A percentile compares a stretch with the other conserved stretches of the same genome.
Evolutionary conservation across 2,113 vertebrate genomes (phyloP).

Genomic region (Pogonocichla stellata): DNA sequence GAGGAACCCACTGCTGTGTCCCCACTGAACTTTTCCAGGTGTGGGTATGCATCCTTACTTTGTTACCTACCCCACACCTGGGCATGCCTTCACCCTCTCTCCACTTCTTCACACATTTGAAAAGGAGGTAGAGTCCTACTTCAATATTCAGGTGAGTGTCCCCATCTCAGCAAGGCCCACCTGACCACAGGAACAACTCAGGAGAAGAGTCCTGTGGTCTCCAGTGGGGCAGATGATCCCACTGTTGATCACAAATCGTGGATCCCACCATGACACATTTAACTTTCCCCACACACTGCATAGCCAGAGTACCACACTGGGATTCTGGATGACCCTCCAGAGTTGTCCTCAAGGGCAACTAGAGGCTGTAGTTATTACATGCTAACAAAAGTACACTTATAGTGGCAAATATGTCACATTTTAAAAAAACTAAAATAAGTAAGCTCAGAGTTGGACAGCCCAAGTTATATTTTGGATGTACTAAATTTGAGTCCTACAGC

Average conservation of each 20-base stretch:
- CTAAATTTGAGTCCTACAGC: neutral
- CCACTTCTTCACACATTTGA: neutral
- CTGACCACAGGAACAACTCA: neutral
- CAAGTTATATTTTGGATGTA: neutral
- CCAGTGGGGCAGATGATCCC: neutral
- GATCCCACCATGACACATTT: neutral
- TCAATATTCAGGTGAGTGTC: neutral
- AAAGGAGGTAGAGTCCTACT: neutral
- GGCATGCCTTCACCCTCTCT: neutral
- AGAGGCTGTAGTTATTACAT: neutral
- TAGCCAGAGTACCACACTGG: neutral
- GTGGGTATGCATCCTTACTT: neutral
- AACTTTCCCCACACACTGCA: neutral
- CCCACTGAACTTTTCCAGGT: neutral
- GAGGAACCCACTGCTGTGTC: neutral
- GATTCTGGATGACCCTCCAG: neutral
- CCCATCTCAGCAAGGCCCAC: neutral
- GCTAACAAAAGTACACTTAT: neutral
- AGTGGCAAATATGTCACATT: neutral
- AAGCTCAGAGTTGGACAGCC: neutral
- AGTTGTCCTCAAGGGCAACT: neutral
- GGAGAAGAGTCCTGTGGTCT: neutral
- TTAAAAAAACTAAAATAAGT: neutral
- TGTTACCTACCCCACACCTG: neutral
- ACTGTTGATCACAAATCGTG: accelerated